These are phyloP conservation scores for Albula goreensis DNA, from an alignment of 2,113 vertebrate genomes.

Conservation along the genomic window DNA sequence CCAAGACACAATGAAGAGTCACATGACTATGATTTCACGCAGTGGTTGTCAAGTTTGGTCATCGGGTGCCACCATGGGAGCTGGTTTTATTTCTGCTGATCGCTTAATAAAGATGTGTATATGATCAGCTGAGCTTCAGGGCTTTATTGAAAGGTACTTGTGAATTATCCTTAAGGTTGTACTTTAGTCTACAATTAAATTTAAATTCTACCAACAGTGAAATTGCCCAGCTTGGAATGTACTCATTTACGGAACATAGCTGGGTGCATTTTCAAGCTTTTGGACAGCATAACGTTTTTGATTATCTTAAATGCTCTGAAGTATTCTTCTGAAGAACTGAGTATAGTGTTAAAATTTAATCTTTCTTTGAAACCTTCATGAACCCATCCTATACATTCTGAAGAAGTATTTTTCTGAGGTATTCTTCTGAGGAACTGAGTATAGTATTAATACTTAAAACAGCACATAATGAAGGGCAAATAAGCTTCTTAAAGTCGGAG, in stretches of 20 bases:
- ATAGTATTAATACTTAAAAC: not conserved
- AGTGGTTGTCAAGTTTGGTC: no score
- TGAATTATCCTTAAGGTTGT: no score
- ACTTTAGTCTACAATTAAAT: no score
- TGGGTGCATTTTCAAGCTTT: not conserved
- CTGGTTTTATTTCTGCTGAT: no score
- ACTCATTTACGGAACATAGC: not conserved
- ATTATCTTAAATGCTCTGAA: not conserved
- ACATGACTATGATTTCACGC: no score
- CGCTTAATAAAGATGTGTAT: no score
- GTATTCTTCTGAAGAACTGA: not conserved
- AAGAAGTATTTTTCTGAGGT: not conserved
- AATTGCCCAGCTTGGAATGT: no score
- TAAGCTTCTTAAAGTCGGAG: not conserved
- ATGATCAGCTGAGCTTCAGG: no score
- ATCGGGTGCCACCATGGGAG: no score
- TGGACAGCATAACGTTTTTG: not conserved
- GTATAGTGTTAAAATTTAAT: not conserved
- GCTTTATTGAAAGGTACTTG: no score
- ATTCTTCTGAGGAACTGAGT: not conserved
- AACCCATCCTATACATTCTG: not conserved
- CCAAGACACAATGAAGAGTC: no score
- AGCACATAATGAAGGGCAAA: not conserved
- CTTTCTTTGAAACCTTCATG: not conserved
- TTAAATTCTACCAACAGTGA: no score